phyloP scores from a whole-genome alignment of 2,797 vertebrate species.

The Melanotaenia pygmaea region DNA sequence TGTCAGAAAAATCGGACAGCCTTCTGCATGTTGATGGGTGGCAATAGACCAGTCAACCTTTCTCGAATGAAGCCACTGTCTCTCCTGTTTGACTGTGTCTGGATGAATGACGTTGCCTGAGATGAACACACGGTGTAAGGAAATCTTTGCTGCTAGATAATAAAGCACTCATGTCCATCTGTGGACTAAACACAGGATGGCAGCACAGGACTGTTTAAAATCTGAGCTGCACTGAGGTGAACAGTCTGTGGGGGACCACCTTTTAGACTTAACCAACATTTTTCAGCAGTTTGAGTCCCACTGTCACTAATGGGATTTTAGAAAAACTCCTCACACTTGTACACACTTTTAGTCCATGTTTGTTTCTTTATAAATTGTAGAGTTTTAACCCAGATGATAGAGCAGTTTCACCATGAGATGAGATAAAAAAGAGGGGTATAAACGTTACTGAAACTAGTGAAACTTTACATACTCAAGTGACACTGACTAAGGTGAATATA shows the following conservation, averaged over 20 bases:
- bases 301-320: slow-evolving; percentile 26
- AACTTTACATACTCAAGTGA: no score
- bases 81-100: neutral
- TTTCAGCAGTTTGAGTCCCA: slow-evolving; percentile 35
- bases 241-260: slow-evolving; percentile 19
- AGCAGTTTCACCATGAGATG: slow-evolving; percentile 7
- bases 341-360: slow-evolving; percentile 19
- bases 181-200: slow-evolving; percentile 54
- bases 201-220: slow-evolving; percentile 54
- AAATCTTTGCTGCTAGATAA: slow-evolving; percentile 16
- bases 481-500: no score
- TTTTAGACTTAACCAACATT: slow-evolving; percentile 24
- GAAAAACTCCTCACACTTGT: slow-evolving; percentile 21
- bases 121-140: neutral
- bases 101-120: neutral
- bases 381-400: slow-evolving; percentile 11
- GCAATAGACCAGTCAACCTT: slow-evolving; percentile 45
- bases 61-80: slow-evolving; percentile 22
- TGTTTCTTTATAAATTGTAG: slow-evolving; percentile 16
- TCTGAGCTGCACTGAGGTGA: neutral
- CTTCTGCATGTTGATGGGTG: slow-evolving; percentile 7
- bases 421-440: neutral
- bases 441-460: no score
- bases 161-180: neutral
- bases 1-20: slow-evolving; percentile 59